A percentile compares a stretch with the other conserved stretches of the same genome.
These are phyloP conservation scores for Colistium nudipinnis DNA, from an alignment of 2,113 vertebrate genomes.

Conservation along the genomic window DNA sequence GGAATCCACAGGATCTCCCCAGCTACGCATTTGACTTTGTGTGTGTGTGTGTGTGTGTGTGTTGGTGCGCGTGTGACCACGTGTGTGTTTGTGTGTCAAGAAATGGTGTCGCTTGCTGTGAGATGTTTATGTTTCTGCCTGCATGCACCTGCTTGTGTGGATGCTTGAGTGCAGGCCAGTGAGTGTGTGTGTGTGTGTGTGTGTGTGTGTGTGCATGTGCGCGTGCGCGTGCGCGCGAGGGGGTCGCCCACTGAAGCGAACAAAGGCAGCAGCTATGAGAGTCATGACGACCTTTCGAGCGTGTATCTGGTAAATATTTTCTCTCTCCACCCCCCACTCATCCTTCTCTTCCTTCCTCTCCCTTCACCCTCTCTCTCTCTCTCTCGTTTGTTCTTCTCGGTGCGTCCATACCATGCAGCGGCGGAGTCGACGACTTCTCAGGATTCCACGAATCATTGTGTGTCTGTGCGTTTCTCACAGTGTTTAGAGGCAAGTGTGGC, in stretches of 20 bases:
- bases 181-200: not conserved
- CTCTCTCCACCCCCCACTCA: not conserved
- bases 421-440: conserved; percentile 39
- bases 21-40: conserved; percentile 54
- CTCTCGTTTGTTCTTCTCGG: conserved; percentile 10
- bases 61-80: not conserved
- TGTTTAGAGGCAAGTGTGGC: conserved; percentile 39
- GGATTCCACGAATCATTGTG: too few relatives aligned
- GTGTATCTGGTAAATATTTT: conserved; percentile 31
- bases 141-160: not conserved
- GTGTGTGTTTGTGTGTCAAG: conserved; percentile 12
- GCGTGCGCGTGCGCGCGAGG: conserved; percentile 6
- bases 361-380: not conserved
- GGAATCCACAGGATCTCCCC: conserved; percentile 56
- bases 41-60: not conserved
- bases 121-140: conserved; percentile 39
- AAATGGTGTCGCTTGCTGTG: conserved; percentile 27
- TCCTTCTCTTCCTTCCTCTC: not conserved
- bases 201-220: not conserved
- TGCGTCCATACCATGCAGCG: conserved; percentile 15
- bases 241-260: conserved; percentile 44
- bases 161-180: not conserved
- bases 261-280: conserved; percentile 55
- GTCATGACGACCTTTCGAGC: conserved; percentile 51
- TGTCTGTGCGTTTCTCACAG: conserved; percentile 24